A percentile compares a stretch with the other conserved stretches of the same genome.
These are phyloP conservation scores for Nephrotoma appendiculata DNA, from an alignment of 2,888 invertebrate species.

Conservation along the genomic window DNA sequence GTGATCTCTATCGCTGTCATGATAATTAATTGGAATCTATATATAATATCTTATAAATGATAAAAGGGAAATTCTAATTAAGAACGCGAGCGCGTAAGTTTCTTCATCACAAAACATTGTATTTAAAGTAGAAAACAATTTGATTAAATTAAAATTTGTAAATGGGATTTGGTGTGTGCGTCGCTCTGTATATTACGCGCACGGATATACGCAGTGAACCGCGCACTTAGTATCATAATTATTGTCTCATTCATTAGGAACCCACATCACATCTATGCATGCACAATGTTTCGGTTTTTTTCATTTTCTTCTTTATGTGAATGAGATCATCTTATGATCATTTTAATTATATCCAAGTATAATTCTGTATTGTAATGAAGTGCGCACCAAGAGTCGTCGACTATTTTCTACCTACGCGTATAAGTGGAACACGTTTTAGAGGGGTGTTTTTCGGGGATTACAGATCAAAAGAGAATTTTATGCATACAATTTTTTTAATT, in stretches of 20 bases:
- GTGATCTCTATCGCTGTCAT: background rate
- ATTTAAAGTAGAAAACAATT: background rate
- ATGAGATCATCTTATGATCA: background rate
- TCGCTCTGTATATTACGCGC: background rate
- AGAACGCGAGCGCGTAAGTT: background rate
- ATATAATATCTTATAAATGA: background rate
- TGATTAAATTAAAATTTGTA: background rate
- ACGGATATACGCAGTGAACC: background rate
- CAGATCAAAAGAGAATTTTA: no score
- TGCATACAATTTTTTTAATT: no score
- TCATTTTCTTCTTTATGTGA: background rate
- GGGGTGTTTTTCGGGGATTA: no score
- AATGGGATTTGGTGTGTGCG: background rate
- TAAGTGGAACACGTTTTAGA: no score
- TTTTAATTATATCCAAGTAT: background rate
- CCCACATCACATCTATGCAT: background rate
- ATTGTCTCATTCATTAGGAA: background rate
- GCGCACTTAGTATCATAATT: background rate
- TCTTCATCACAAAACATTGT: background rate
- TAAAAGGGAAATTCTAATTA: slow-evolving; percentile 1
- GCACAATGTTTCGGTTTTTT: background rate
- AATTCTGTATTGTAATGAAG: background rate
- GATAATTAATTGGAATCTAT: background rate
- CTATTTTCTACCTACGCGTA: no score
- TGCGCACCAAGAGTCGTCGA: background rate